Base-by-base conservation (phyloP, 1,140 invertebrate species). In the Popillia japonica region DNA sequence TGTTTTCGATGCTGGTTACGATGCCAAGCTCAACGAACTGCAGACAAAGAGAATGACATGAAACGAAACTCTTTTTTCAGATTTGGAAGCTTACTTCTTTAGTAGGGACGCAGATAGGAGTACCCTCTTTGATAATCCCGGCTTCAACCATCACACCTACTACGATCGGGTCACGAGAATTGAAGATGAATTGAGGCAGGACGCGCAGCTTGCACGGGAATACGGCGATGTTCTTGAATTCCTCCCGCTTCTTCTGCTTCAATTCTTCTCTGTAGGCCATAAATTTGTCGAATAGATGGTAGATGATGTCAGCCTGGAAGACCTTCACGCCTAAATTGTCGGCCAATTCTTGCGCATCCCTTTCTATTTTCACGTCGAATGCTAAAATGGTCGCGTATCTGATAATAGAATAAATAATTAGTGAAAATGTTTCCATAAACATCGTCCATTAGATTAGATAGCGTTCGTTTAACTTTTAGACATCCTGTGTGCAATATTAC, bases 221-320 rank as follows among this genome's bases (percentile, higher is more conserved):
- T 22, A 99, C 97, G 11, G 98, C 99, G 78, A 99, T 93, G 83
- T 96, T 93, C 86, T 98, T 98, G 88, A 97, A 95, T 86, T 99
- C 96, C 81, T 99, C 96, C 11, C 97, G 92, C 85, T 98, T 98
- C 86, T 94, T 94, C 83, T 94, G 92, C 85, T 95, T 97, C n/a
- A 99, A 88, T 82, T 99, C 96, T 75, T 99, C 97, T 76, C 96
- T 90, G 87, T 98, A 99, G 17, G 94, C 94, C 79, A 93, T 98
- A 89, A 99, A 99, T 86, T 95, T 95, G 88, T 99, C 98, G 88
- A 99, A 99, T 78, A 99, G 89, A 90, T 99, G 99, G 89, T 99
- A 99, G 84, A 99, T 99, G 86, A 99, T 99, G 87, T 99, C 98
- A 2, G 99, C 99, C 78, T 98, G 95, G 91, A 99, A 99, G 84